phyloP scores from a whole-genome alignment of 2,888 invertebrate genomes.

The Drosophila setosimentum region DNA sequence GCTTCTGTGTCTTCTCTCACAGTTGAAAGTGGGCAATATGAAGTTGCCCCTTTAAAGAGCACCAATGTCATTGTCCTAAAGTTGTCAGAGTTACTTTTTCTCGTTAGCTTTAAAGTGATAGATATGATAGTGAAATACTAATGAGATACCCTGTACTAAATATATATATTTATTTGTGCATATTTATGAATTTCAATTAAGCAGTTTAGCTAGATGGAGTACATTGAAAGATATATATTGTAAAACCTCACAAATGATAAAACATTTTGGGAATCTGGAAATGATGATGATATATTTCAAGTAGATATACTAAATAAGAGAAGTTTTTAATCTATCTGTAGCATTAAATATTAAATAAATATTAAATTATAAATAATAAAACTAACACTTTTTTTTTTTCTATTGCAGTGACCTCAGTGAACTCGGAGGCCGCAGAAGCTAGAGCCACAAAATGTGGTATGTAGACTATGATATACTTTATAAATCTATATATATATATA shows the following conservation, averaged over 20 bases:
- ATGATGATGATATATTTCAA: not conserved
- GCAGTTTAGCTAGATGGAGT: not conserved
- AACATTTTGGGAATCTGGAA: not conserved
- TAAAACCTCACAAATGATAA: not conserved
- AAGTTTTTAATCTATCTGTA: not conserved
- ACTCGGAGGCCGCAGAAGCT: not conserved
- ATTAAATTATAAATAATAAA: not conserved
- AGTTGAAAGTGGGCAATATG: conserved; percentile 27
- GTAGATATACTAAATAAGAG: too few relatives aligned
- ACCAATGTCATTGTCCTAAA: conserved; percentile 54
- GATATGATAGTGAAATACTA: not conserved
- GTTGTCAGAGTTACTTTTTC: conserved; percentile 29
- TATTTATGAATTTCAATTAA: not conserved
- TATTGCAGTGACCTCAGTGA: not conserved
- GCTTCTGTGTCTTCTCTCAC: conserved; percentile 28
- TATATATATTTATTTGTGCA: not conserved
- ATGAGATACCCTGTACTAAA: not conserved
- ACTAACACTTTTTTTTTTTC: not conserved
- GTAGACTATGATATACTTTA: not conserved
- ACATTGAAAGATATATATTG: not conserved
- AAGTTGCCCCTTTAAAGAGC: conserved; percentile 28
- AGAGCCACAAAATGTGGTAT: not conserved
- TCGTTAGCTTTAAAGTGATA: conserved; percentile 40
- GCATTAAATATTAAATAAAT: not conserved
- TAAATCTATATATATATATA: not conserved